These are phyloP conservation scores for Iguana delicatissima DNA, from an alignment of 2,797 vertebrate species.

Conservation along the genomic window DNA sequence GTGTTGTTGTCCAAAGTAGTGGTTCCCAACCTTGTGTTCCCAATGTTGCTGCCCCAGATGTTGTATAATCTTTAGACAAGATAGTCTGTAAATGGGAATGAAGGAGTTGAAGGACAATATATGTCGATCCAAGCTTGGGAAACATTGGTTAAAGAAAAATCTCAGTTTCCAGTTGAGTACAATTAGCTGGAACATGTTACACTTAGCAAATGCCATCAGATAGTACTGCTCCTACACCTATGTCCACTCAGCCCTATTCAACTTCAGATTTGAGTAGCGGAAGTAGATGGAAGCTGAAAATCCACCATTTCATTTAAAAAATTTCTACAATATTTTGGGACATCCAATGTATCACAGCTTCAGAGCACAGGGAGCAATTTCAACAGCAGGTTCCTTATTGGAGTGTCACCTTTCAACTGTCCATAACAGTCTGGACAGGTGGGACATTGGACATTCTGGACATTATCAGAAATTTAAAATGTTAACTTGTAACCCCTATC, in stretches of 20 bases:
- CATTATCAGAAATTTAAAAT: too few relatives aligned
- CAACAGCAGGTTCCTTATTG: not conserved
- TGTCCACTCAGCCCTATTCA: not conserved
- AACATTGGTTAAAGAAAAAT: too few relatives aligned
- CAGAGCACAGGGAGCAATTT: not conserved
- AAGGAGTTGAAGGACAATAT: too few relatives aligned
- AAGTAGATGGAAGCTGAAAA: not conserved
- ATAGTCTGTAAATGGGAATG: too few relatives aligned
- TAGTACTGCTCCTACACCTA: too few relatives aligned
- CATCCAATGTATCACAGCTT: not conserved
- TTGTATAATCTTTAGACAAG: too few relatives aligned
- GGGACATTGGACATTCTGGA: not conserved
- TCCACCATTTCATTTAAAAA: not conserved
- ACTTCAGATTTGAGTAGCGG: not conserved
- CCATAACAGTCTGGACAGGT: not conserved
- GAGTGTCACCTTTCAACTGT: not conserved
- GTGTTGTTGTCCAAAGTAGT: not conserved
- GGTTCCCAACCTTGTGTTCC: too few relatives aligned
- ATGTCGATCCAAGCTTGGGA: too few relatives aligned
- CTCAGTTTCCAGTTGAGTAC: too few relatives aligned
- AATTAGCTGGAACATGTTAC: not conserved
- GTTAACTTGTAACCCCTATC: not conserved
- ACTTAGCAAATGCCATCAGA: not conserved
- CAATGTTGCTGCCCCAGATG: too few relatives aligned
- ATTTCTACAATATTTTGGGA: not conserved